phyloP scores from a whole-genome alignment of 2,113 vertebrate genomes.

The Catagonus wagneri region DNA sequence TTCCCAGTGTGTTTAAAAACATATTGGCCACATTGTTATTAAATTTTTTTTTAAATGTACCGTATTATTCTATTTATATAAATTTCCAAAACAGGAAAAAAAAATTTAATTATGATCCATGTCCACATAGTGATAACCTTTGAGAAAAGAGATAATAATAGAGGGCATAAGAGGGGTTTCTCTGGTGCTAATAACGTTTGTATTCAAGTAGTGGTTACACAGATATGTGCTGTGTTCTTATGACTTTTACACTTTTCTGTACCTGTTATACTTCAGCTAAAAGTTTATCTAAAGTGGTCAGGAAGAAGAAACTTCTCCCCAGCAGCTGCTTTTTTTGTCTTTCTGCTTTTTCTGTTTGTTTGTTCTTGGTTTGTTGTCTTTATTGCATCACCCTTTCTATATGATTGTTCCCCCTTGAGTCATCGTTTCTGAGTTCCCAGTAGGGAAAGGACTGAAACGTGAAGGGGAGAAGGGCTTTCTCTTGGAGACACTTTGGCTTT shows the following conservation, averaged over 20 bases:
- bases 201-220: not conserved
- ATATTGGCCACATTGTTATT: not conserved
- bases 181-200: not conserved
- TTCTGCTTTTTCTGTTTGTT: not conserved
- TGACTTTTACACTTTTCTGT: not conserved
- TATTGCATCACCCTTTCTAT: not conserved
- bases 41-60: too few species aligned
- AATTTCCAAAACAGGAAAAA: not conserved
- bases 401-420: not conserved
- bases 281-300: not conserved
- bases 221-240: not conserved
- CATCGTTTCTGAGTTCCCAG: not conserved
- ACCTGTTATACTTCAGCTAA: not conserved
- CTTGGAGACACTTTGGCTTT: not conserved
- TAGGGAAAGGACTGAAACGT: not conserved
- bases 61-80: not conserved
- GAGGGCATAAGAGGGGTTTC: not conserved
- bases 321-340: not conserved
- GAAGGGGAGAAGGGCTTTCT: not conserved
- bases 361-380: not conserved
- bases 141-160: not conserved
- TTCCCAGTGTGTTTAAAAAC: not conserved
- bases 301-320: not conserved
- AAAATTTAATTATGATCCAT: not conserved
- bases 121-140: not conserved